Evolutionary conservation across 23 tunicate species (phyloP).

Genomic region (Phallusia fumigata): DNA sequence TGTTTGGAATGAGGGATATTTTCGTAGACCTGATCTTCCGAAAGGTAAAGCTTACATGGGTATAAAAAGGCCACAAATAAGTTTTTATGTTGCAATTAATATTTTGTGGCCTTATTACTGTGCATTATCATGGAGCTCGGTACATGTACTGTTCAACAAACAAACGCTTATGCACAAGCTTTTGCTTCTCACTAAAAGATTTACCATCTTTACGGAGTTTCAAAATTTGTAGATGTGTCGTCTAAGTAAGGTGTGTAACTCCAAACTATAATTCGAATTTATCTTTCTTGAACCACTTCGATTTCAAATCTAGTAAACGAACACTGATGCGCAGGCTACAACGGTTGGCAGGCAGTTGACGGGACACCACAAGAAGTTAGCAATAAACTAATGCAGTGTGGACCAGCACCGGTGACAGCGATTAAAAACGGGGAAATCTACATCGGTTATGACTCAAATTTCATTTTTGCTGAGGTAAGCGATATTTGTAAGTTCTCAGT

Average conservation of each 20-base stretch:
- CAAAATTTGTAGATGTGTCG: not conserved
- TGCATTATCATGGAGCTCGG: no score
- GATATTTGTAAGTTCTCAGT: no score
- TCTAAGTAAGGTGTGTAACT: no score
- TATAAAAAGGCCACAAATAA: no score
- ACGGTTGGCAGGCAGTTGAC: conserved; percentile 98
- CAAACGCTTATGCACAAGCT: no score
- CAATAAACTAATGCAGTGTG: conserved; percentile 81
- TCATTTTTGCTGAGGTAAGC: conserved; percentile 76
- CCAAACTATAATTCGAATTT: no score
- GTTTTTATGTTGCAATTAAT: no score
- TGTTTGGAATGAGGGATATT: conserved; percentile 98
- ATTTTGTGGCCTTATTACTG: no score
- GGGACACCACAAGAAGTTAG: conserved; percentile 96
- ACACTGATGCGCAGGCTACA: conserved; percentile 52
- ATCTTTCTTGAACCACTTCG: not conserved
- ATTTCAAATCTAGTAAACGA: not conserved
- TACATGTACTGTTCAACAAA: no score
- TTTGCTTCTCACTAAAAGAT: no score
- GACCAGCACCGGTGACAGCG: conserved; percentile 93
- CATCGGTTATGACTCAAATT: conserved; percentile 74
- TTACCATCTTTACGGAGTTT: no score
- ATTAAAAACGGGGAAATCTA: conserved; percentile 83
- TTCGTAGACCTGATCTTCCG: conserved; percentile 74
- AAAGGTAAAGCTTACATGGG: conserved; percentile 42